These are phyloP conservation scores for Ciconia nigra DNA, from an alignment of 2,797 vertebrate species.

Conservation along the genomic window DNA sequence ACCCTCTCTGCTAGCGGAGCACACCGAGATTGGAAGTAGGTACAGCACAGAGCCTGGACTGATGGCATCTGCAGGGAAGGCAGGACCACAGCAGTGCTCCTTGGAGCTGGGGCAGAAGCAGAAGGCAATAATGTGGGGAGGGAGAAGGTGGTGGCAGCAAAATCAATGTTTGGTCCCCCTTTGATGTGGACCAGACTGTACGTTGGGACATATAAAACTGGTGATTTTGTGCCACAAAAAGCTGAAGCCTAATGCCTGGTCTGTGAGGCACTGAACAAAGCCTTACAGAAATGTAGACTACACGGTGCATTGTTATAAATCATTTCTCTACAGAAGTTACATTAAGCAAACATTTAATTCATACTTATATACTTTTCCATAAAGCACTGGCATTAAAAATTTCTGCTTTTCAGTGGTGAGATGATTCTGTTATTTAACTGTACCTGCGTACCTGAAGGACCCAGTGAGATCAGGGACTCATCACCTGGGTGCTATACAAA, in stretches of 20 bases:
- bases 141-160: neutral
- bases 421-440: neutral
- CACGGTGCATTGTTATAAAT: neutral
- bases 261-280: neutral
- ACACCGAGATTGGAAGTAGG: rapidly evolving
- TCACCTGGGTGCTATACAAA: neutral
- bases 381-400: constrained; percentile 4
- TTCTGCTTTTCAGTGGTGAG: neutral
- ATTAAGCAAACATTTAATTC: constrained; percentile 4
- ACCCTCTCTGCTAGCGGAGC: neutral
- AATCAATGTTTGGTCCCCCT: neutral
- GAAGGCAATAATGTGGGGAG: neutral
- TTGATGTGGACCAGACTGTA: neutral
- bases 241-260: neutral
- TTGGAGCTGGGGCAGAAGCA: neutral
- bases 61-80: neutral
- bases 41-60: neutral
- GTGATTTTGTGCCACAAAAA: neutral
- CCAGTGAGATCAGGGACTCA: neutral
- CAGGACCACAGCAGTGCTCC: neutral
- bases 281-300: neutral
- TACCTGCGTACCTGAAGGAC: neutral
- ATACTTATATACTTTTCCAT: neutral
- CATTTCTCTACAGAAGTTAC: neutral
- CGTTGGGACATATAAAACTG: neutral